Evolutionary conservation across 2,888 invertebrate species (phyloP).

Genomic region (Magallana nippona): DNA sequence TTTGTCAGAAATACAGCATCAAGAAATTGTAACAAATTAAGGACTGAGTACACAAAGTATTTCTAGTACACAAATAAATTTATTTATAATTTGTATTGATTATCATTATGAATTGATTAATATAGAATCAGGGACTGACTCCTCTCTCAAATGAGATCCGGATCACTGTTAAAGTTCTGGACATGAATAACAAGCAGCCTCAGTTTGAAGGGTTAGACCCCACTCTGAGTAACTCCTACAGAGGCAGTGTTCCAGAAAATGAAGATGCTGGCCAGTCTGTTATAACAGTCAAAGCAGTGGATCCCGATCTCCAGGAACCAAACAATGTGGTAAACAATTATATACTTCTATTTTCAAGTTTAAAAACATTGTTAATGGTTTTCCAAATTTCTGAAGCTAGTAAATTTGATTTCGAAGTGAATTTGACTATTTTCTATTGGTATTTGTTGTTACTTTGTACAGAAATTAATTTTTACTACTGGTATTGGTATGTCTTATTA

Average conservation of each 20-base stretch:
- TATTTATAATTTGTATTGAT: background rate
- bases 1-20: background rate
- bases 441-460: too few relatives aligned
- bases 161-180: conserved; percentile 96
- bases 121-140: conserved; percentile 75
- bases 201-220: conserved; percentile 88
- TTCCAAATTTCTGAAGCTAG: too few relatives aligned
- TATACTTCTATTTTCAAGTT: too few relatives aligned
- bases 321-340: conserved; percentile 65
- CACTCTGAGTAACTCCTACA: conserved; percentile 89
- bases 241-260: conserved; percentile 97
- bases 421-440: too few relatives aligned
- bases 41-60: background rate
- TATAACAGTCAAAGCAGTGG: conserved; percentile 75
- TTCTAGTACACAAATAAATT: background rate
- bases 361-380: too few relatives aligned
- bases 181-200: conserved; percentile 97
- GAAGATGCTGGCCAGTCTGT: conserved; percentile 97
- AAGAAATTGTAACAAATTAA: background rate
- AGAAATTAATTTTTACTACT: too few relatives aligned
- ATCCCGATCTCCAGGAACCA: conserved; percentile 72
- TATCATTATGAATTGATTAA: too few relatives aligned
- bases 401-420: too few relatives aligned
- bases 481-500: too few relatives aligned
- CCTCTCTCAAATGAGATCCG: conserved; percentile 81